Percentiles rank a stretch among this genome's conserved stretches.
Evolutionary conservation across 2,797 vertebrate species (phyloP).

Genomic region (Lithobates sylvaticus): DNA sequence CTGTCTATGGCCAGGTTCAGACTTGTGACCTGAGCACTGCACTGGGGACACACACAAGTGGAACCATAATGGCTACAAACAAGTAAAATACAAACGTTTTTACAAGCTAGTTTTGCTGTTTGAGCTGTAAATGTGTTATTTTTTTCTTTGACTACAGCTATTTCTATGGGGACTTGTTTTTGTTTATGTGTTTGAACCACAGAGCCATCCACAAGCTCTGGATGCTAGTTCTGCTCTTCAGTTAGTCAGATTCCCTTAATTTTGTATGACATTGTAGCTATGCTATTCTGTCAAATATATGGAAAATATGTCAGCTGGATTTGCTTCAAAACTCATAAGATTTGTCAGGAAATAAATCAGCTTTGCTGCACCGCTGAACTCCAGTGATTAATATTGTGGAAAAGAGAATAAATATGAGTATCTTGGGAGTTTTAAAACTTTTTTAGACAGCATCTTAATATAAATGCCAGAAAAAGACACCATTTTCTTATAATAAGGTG

Average conservation of each 20-base stretch:
- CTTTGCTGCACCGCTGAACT: constrained; percentile 4
- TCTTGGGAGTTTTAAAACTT: background rate
- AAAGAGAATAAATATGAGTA: constrained; percentile 19
- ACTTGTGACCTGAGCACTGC: too few species aligned
- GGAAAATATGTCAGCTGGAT: constrained; percentile 51
- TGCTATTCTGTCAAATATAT: constrained; percentile 13
- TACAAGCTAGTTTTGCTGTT: too few species aligned
- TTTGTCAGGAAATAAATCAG: constrained; percentile 21
- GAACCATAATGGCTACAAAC: too few species aligned
- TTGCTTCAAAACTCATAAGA: constrained; percentile 35
- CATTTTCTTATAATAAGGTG: background rate
- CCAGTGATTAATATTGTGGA: constrained; percentile 19
- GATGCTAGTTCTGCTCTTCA: background rate
- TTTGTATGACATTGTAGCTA: constrained; percentile 10
- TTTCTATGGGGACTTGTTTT: background rate
- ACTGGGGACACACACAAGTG: too few species aligned
- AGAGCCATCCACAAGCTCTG: background rate
- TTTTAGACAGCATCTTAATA: constrained; percentile 21
- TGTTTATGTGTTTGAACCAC: background rate
- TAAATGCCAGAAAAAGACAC: constrained; percentile 30
- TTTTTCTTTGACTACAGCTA: too few species aligned
- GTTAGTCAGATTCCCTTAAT: constrained; percentile 11
- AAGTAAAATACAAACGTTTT: too few species aligned
- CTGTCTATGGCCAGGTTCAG: too few species aligned
- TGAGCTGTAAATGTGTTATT: too few species aligned